Evolutionary conservation across 2,113 vertebrate genomes (phyloP), one percentile per base, ranked within the genome.

Genomic region (Progne subis): DNA sequence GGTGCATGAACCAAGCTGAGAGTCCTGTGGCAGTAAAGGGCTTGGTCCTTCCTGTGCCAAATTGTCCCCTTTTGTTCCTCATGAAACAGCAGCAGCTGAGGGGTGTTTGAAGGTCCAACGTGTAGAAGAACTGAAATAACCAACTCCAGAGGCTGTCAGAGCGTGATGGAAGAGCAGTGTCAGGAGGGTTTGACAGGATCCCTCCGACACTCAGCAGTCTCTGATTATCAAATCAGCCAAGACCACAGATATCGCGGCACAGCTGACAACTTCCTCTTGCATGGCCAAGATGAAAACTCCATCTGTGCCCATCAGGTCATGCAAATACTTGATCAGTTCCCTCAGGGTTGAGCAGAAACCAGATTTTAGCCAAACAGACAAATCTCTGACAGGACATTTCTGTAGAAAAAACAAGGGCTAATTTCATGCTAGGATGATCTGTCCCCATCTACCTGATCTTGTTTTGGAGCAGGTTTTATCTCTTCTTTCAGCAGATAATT

Each of bases 171-270:
- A 41, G 28, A 50, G 65, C 60, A n/a, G 17, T 1, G 34, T n/a
- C 41, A 34, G 69, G 43, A 84, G 32, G 34, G 32, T 26, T 47
- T 57, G 55, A 64, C 52, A 47, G 68, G 63, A 23, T 37, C 39
- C n/a, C 29, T n/a, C 60, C 61, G 34, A 21, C 7, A 2, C 8
- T 14, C 7, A 18, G 49, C 56, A 63, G 78, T 32, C 18, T 34
- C 31, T 49, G 39, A 6, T 81, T 26, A 18, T 57, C 16, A 18
- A 29, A 23, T 8, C 72, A 81, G 41, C 50, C 53, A 52, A 53
- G 46, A 14, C 14, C 44, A 9, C 0, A 0, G 23, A 3, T 21
- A 3, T 5, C 1, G 3, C 13, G 59, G 43, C 46, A 39, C 26
- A 32, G 52, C 3, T 46, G 84, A 31, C 37, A 46, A 32, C 50